Evolutionary conservation across 2,797 vertebrate species (phyloP).

Genomic region (Scarus forsteni): DNA sequence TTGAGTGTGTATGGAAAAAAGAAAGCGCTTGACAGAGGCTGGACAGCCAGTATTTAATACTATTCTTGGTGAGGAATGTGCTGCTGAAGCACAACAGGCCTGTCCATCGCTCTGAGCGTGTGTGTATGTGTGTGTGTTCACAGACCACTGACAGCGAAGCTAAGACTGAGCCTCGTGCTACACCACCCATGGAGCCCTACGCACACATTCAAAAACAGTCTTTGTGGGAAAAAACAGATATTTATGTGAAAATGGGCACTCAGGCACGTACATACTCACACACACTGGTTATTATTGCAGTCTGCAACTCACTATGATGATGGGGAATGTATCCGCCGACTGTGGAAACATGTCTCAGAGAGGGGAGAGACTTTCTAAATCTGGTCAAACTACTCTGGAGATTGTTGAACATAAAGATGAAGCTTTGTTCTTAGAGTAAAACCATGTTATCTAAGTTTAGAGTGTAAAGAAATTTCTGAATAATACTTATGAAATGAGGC

Average conservation of each 20-base stretch:
- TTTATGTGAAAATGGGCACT: conserved; percentile 44
- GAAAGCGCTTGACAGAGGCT: conserved; percentile 35
- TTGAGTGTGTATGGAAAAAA: not conserved
- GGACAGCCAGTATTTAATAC: conserved; percentile 68
- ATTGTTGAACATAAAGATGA: too few relatives aligned
- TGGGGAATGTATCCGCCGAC: conserved; percentile 31
- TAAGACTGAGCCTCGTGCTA: conserved; percentile 36
- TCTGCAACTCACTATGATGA: conserved; percentile 39
- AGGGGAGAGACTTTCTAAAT: not conserved
- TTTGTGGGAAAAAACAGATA: conserved; percentile 45
- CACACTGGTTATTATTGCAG: conserved; percentile 41
- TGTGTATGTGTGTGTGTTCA: conserved; percentile 42
- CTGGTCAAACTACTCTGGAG: too few relatives aligned
- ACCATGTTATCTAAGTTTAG: too few relatives aligned
- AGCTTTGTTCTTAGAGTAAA: too few relatives aligned
- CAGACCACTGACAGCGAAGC: conserved; percentile 57
- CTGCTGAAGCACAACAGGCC: conserved; percentile 65
- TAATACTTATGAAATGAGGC: too few relatives aligned
- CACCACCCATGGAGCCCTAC: conserved; percentile 48
- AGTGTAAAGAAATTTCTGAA: too few relatives aligned
- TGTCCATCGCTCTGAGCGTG: conserved; percentile 45
- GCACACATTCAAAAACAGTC: conserved; percentile 23
- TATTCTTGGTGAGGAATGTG: conserved; percentile 77
- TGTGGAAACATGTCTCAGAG: conserved; percentile 16
- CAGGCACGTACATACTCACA: conserved; percentile 18